Conservation (phyloP, 2,888 invertebrate genomes). For the Agonopterix alstromeriana region DNA sequence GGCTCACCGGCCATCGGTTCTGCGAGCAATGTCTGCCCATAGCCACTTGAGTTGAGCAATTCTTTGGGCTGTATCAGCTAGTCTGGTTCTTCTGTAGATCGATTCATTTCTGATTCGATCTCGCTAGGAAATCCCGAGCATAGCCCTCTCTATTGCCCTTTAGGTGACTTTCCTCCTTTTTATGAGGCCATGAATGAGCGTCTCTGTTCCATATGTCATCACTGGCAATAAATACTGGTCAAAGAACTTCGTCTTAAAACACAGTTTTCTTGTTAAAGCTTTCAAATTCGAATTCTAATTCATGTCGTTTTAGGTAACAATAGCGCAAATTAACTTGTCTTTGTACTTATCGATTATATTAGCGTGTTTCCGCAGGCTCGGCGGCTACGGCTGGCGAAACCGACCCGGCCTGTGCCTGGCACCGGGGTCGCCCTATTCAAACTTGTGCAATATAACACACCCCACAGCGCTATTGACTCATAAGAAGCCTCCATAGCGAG, state of each 20-base stretch:
- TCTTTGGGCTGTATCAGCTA: no score
- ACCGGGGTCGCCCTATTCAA: constrained; percentile 39
- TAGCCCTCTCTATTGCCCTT: no score
- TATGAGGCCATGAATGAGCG: no score
- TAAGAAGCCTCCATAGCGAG: constrained; percentile 53
- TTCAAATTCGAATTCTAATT: not conserved
- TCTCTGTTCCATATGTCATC: no score
- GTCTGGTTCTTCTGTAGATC: no score
- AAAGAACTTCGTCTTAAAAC: not conserved
- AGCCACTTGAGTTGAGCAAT: no score
- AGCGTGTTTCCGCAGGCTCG: constrained; percentile 51
- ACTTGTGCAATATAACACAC: constrained; percentile 60
- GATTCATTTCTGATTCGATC: no score
- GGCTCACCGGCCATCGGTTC: not conserved
- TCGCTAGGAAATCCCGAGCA: no score
- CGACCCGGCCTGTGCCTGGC: constrained; percentile 42
- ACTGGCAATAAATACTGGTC: no score
- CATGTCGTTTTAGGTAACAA: constrained; percentile 4
- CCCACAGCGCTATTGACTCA: constrained; percentile 54
- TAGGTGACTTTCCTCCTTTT: no score
- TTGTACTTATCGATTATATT: constrained; percentile 60
- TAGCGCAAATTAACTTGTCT: constrained; percentile 40
- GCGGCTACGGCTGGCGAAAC: constrained; percentile 35
- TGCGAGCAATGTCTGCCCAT: not conserved
- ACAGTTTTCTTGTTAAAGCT: not conserved